phyloP scores from a whole-genome alignment of 1,140 invertebrate species.

The Diplogasteroides magnus region DNA sequence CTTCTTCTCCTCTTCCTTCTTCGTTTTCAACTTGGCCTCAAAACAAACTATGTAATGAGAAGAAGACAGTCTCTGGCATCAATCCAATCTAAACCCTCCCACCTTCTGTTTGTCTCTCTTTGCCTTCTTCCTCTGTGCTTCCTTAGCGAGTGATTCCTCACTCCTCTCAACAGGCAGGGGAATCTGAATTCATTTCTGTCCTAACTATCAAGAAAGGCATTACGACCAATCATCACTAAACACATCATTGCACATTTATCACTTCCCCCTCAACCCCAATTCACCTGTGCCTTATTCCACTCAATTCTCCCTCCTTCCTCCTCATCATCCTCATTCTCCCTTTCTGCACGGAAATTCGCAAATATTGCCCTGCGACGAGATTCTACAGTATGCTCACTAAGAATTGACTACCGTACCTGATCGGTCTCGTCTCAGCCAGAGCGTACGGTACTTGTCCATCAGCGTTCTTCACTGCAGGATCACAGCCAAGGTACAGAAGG shows the following conservation, averaged over 20 bases:
- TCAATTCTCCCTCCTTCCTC: conserved; percentile 14
- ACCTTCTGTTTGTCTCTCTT: conserved; percentile 22
- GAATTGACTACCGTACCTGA: not conserved
- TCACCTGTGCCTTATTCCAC: not conserved
- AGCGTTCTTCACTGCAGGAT: conserved; percentile 14
- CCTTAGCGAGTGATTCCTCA: not conserved
- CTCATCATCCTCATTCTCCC: conserved; percentile 12
- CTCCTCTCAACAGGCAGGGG: not conserved
- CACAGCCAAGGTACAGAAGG: conserved; percentile 16
- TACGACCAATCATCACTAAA: too few species aligned
- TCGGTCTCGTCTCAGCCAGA: not conserved
- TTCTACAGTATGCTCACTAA: not conserved
- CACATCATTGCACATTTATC: too few species aligned
- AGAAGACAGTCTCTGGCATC: not conserved
- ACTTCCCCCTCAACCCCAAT: not conserved
- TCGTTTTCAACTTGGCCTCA: conserved; percentile 41
- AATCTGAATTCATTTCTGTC: not conserved
- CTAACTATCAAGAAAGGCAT: too few species aligned
- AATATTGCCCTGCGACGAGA: not conserved
- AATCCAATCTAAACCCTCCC: too few species aligned
- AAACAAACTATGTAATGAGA: not conserved
- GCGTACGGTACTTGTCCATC: not conserved
- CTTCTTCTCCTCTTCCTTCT: conserved; percentile 37
- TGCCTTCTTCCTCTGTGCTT: conserved; percentile 23
- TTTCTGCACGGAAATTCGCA: conserved; percentile 8